Evolutionary conservation across 2,797 vertebrate species (phyloP).

Genomic region (Borostomias antarcticus): DNA sequence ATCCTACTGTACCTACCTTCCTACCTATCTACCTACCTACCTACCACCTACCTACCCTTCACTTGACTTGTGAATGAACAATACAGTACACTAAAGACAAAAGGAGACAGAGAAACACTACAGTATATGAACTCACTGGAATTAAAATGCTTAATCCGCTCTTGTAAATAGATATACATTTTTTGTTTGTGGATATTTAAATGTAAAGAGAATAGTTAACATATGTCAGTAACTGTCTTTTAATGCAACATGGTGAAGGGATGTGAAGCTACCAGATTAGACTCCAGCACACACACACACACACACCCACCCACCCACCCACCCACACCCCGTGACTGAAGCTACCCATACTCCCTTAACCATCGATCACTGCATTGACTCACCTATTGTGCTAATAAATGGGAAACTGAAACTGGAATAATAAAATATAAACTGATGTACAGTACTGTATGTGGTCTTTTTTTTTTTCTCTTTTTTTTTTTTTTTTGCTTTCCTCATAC

Average conservation of each 20-base stretch:
- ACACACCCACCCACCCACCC: constrained; percentile 35
- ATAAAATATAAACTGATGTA: constrained; percentile 58
- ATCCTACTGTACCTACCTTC: too few species aligned
- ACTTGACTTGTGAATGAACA: constrained; percentile 67
- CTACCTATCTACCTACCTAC: too few species aligned
- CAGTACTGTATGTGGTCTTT: constrained; percentile 5
- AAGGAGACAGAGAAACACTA: constrained; percentile 51
- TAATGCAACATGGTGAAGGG: constrained; percentile 55
- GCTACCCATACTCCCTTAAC: too few species aligned
- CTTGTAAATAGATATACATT: constrained; percentile 73
- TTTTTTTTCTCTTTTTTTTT: too few species aligned
- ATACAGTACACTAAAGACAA: constrained; percentile 45
- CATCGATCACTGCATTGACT: constrained; percentile 58
- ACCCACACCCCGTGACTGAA: constrained; percentile 56
- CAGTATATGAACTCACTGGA: constrained; percentile 71
- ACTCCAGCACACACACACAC: constrained; percentile 47
- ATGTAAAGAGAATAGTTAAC: constrained; percentile 60
- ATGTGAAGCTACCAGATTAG: constrained; percentile 38
- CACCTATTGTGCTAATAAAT: constrained; percentile 68
- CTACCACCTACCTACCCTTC: too few species aligned
- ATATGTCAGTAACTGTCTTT: constrained; percentile 54
- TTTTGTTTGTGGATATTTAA: constrained; percentile 77
- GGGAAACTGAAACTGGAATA: constrained; percentile 75
- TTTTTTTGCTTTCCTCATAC: too few species aligned
- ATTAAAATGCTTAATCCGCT: constrained; percentile 65